These are phyloP conservation scores for Brachyrhaphis roseni DNA, from an alignment of 2,797 vertebrate species.

Conservation along the genomic window DNA sequence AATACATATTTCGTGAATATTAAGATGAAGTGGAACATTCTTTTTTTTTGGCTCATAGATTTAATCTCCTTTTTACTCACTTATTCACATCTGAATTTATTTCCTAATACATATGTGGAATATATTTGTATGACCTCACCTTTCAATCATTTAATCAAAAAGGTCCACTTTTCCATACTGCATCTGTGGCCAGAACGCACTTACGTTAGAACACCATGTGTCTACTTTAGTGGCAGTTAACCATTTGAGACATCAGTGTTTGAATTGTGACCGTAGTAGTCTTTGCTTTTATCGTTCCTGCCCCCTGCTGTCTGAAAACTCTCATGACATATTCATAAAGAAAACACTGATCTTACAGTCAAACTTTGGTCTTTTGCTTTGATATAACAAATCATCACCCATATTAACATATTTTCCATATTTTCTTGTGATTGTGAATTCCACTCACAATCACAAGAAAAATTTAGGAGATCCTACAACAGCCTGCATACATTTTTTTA, in stretches of 20 bases:
- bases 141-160: not conserved
- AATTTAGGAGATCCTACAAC: not conserved
- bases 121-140: not conserved
- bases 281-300: slow-evolving; percentile 15
- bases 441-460: not conserved
- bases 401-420: not conserved
- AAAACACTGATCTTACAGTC: not conserved
- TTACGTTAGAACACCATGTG: not conserved
- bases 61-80: not conserved
- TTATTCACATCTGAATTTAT: not conserved
- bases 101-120: not conserved
- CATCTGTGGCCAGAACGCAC: not conserved
- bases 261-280: not conserved
- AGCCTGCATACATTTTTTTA: not conserved
- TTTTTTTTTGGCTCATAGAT: not conserved
- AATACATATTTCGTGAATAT: not conserved
- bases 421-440: no score
- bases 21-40: not conserved
- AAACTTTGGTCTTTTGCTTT: not conserved
- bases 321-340: slow-evolving; percentile 30
- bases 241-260: not conserved
- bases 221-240: not conserved
- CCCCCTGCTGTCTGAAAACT: slow-evolving; percentile 63
- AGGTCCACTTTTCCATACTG: not conserved
- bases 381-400: not conserved